Evolutionary conservation across 2,797 vertebrate genomes (phyloP), one percentile per base, ranked within the genome.

Genomic region (Cossypha heuglini): DNA sequence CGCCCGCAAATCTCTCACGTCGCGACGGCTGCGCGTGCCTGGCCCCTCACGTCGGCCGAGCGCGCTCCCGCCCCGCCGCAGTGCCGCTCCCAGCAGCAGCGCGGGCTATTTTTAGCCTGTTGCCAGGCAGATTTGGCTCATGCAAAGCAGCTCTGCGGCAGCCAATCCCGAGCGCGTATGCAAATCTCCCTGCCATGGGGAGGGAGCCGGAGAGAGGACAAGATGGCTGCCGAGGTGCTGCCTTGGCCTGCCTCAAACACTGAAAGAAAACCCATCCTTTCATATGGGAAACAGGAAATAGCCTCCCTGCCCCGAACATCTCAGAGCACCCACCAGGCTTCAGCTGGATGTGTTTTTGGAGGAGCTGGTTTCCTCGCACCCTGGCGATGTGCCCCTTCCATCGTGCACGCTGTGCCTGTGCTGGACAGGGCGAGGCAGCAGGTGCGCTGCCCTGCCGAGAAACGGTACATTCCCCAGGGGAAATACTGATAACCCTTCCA

Each of bases 91-190:
- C 63, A 3, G 6, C 54, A 13, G 40, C 67, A 16, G 16, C 18
- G 29, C 68, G 5, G 10, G 67, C 63, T 97, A 94, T 97, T 97
- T 98, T 97, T 95, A 97, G 95, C 55, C 82, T 77, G 97, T 98
- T 98, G 97, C 97, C 54, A 67, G 97, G 98, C 95, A 3, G 97
- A 97, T 51, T 93, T 93, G 96, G 69, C 37, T 55, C 75, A 38
- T 80, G 89, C 93, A 94, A 88, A 76, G 42, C 68, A 78, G 26
- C 51, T 54, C 49, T 92, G 37, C 45, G 37, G 52, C 95, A 96
- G 69, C 97, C 97, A 98, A 98, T 97, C 93, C 74, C 55, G 55
- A 91, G 85, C 76, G 31, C 73, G 57, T 85, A 97, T 97, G 97
- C 94, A 97, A 95, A 97, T 97, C 52, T 43, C 6, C 16, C 22